Evolutionary conservation across 2,113 vertebrate genomes (phyloP), one percentile per base, ranked within the genome.

Genomic region (Grus americana): DNA sequence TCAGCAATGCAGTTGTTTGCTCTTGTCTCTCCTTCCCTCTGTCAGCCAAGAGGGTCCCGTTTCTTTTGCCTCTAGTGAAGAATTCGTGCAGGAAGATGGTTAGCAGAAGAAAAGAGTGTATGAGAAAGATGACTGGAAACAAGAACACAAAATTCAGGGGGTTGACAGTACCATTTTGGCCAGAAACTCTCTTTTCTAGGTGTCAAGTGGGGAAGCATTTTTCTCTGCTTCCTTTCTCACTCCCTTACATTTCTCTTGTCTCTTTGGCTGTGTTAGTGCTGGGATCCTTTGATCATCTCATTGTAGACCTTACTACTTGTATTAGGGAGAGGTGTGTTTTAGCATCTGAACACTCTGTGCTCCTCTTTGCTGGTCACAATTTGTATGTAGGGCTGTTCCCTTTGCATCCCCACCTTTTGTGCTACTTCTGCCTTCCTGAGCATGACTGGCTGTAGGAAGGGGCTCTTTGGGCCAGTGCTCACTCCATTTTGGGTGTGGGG

Each of bases 1-100:
- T 96, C 92, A 96, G 95, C 95, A 95, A 91, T 97, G 96, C 95
- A 95, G 96, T 93, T 95, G 89, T 96, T 95, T 95, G 94, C 36
- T 96, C 55, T 59, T 61, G 15, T 90, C 54, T 94, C 44, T 95
- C 26, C 29, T 88, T 93, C 40, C 54, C 32, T 76, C 40, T 86
- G 38, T 81, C 87, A 96, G 78, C 46, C 18, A n/a, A 73, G 49
- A 79, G 57, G n/a, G 16, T 76, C 54, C 11, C 21, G 12, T 71
- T 88, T 72, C 85, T 89, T 73, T 83, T 86, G 34, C 26, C 42
- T 80, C 58, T 62, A 44, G 32, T 70, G 42, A 90, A 27, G 52
- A 82, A 79, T 87, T 73, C 54, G 88, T 94, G 27, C 32, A 73
- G 58, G 19, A 58, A 52, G 66, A 20, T 55, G 5, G 44, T 71